Conservation (phyloP, 2,888 invertebrate species). For the Drosophila niveifrons region DNA sequence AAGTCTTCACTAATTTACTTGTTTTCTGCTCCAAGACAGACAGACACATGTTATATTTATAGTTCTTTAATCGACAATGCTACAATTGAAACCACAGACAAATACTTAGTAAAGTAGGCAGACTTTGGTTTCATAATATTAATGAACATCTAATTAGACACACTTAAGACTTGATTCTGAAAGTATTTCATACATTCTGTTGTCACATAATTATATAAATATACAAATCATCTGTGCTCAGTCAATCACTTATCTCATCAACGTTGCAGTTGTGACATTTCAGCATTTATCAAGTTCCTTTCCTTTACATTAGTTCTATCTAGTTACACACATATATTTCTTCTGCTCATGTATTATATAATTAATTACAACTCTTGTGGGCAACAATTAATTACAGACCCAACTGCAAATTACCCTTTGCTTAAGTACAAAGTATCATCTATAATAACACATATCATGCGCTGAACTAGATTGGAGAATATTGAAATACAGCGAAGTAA, state of each 20-base stretch:
- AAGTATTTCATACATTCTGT: not conserved
- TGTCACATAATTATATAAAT: not conserved
- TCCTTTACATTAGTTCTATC: not conserved
- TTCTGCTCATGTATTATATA: not conserved
- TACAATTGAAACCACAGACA: too few species aligned
- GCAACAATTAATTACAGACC: not conserved
- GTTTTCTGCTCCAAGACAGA: too few species aligned
- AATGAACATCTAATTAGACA: too few species aligned
- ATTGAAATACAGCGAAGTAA: too few species aligned
- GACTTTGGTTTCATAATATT: too few species aligned
- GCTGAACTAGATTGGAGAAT: too few species aligned
- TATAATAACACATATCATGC: too few species aligned
- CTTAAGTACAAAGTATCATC: not conserved
- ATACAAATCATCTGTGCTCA: not conserved
- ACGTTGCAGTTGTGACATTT: not conserved
- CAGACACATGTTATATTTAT: too few species aligned
- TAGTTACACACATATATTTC: not conserved
- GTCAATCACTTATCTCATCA: not conserved
- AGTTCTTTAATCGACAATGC: too few species aligned
- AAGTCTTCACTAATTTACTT: too few species aligned
- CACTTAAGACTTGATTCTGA: too few species aligned
- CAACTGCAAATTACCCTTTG: not conserved
- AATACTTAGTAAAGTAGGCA: too few species aligned
- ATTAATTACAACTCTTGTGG: slow-evolving; percentile 15
- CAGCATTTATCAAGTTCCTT: slow-evolving; percentile 10